Evolutionary conservation across 2,888 invertebrate genomes (phyloP).

Genomic region (Cecidostiba fungosa): DNA sequence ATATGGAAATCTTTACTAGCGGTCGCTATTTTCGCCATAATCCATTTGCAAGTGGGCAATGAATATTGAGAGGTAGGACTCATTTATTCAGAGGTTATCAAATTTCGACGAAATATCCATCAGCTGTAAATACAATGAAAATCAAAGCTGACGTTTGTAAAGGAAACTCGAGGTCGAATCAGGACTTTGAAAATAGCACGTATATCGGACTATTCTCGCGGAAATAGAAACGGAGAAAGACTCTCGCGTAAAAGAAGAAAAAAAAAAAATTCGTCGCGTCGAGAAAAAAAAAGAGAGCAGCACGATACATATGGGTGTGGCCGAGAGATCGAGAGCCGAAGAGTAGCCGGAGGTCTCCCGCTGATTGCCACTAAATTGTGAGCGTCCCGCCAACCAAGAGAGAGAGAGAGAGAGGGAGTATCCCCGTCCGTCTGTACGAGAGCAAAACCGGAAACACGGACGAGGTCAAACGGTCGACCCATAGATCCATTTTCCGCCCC

Average conservation of each 20-base stretch:
- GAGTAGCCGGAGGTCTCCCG: constrained; percentile 62
- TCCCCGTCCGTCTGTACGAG: constrained; percentile 61
- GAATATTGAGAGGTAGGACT: too few relatives aligned
- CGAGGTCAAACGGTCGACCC: constrained; percentile 31
- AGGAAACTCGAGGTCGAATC: not conserved
- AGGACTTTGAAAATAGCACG: not conserved
- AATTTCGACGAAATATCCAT: not conserved
- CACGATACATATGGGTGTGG: constrained; percentile 25
- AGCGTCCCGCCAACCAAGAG: constrained; percentile 64
- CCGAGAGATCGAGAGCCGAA: constrained; percentile 31
- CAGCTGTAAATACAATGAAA: not conserved
- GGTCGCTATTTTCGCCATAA: too few relatives aligned
- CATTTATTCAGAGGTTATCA: too few relatives aligned
- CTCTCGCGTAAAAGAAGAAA: not conserved
- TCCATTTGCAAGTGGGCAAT: too few relatives aligned
- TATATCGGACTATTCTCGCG: not conserved
- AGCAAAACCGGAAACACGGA: constrained; percentile 57
- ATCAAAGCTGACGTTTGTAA: not conserved
- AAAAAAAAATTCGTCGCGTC: not conserved
- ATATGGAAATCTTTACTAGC: constrained; percentile 60
- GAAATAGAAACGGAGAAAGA: not conserved
- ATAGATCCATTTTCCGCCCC: constrained; percentile 56
- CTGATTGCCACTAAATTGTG: constrained; percentile 79
- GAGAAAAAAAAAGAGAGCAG: not conserved
- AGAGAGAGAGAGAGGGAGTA: not conserved